Conservation (phyloP, 2,113 vertebrate species). For the Salvelinus fontinalis region DNA sequence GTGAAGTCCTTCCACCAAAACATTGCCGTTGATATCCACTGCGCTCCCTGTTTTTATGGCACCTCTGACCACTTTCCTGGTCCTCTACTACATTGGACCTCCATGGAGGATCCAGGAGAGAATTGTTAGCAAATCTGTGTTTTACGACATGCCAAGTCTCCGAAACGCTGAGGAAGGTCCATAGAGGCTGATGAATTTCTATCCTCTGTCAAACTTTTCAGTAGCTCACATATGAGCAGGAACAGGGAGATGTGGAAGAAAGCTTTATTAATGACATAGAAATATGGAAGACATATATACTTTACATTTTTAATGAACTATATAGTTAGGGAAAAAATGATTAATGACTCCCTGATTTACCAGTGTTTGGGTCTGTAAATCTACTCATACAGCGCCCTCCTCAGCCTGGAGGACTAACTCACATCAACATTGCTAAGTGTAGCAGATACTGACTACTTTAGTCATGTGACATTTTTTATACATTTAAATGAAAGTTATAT, state of each 20-base stretch:
- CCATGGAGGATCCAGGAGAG: conserved; percentile 11
- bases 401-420: too few species aligned
- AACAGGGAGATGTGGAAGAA: background rate
- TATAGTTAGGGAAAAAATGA: too few species aligned
- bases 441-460: too few species aligned
- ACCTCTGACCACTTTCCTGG: conserved; percentile 23
- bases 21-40: conserved; percentile 20
- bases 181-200: conserved; percentile 26
- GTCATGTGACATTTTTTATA: too few species aligned
- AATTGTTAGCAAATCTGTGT: background rate
- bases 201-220: conserved; percentile 19
- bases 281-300: too few species aligned
- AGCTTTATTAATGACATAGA: too few species aligned
- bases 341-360: too few species aligned
- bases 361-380: too few species aligned
- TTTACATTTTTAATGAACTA: too few species aligned
- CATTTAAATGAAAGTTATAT: too few species aligned
- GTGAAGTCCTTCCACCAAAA: conserved; percentile 21
- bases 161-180: conserved; percentile 23
- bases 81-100: conserved; percentile 24
- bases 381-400: too few species aligned
- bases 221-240: background rate
- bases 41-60: conserved; percentile 36
- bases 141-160: conserved; percentile 3
- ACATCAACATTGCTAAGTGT: too few species aligned